phyloP scores from a whole-genome alignment of 2,797 vertebrate species.

The Gallinago stenura region DNA sequence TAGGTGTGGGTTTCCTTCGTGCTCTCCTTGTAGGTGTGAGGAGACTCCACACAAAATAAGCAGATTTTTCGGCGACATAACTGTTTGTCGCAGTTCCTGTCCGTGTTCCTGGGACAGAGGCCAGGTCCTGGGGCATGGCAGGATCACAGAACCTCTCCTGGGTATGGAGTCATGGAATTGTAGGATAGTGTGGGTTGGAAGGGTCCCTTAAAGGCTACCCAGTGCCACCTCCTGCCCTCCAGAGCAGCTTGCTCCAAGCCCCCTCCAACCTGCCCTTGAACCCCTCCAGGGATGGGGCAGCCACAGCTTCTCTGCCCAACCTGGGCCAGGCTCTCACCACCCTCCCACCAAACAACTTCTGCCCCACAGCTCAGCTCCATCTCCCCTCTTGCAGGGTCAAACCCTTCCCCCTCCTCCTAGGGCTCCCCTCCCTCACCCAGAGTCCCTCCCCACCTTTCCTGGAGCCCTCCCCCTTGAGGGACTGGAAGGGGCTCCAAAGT shows the following conservation, averaged over 20 bases:
- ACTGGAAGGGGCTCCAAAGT: neutral
- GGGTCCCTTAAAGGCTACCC: neutral
- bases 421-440: neutral
- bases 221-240: neutral
- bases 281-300: neutral
- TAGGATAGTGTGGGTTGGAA: neutral
- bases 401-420: too few relatives aligned
- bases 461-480: neutral
- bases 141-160: rapidly evolving
- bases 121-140: neutral
- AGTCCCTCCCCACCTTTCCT: neutral
- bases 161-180: neutral
- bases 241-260: neutral
- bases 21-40: neutral
- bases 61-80: neutral
- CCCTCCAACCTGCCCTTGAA: neutral
- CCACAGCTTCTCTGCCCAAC: neutral
- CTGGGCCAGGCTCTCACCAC: neutral
- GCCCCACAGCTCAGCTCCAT: neutral
- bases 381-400: neutral
- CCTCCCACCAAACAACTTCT: neutral
- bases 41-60: neutral
- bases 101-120: rapidly evolving
- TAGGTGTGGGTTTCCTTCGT: neutral
- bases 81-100: neutral